phyloP scores from a whole-genome alignment of 2,113 vertebrate genomes.

The Phalacrocorax carbo region DNA sequence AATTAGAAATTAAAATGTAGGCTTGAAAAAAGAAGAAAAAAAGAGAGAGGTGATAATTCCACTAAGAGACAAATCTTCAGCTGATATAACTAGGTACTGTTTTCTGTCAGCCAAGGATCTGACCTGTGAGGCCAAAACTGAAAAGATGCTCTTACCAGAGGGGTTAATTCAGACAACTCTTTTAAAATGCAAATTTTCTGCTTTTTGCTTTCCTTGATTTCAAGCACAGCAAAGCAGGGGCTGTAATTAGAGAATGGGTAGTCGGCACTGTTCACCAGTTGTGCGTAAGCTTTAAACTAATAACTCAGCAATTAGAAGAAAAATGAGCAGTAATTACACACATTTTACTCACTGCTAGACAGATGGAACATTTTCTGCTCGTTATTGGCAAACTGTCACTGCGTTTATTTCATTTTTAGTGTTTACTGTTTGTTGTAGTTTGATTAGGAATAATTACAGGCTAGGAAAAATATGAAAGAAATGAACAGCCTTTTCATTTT shows the following conservation, averaged over 20 bases:
- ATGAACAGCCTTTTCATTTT: slow-evolving; percentile 60
- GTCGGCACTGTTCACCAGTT: slow-evolving; percentile 71
- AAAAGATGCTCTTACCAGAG: background rate
- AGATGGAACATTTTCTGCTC: slow-evolving; percentile 77
- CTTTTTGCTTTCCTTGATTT: slow-evolving; percentile 49
- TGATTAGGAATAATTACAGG: slow-evolving; percentile 80
- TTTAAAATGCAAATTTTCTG: slow-evolving; percentile 37
- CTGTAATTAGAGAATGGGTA: slow-evolving; percentile 71
- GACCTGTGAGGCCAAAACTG: background rate
- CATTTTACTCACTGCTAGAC: slow-evolving; percentile 79
- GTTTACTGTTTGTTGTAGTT: slow-evolving; percentile 81
- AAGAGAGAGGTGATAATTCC: background rate
- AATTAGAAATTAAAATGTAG: slow-evolving; percentile 27
- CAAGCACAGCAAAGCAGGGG: slow-evolving; percentile 44
- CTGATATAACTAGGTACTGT: background rate
- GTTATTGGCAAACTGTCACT: slow-evolving; percentile 80
- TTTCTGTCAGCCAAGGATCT: background rate
- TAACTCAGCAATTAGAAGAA: slow-evolving; percentile 83
- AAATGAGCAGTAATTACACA: slow-evolving; percentile 84
- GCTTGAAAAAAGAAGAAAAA: background rate
- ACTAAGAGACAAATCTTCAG: background rate
- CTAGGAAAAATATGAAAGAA: slow-evolving; percentile 72
- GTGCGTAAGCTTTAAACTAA: slow-evolving; percentile 78
- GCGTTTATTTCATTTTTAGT: slow-evolving; percentile 78
- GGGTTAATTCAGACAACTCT: slow-evolving; percentile 44